Evolutionary conservation across 2,113 vertebrate genomes (phyloP).

Genomic region (Charina bottae): DNA sequence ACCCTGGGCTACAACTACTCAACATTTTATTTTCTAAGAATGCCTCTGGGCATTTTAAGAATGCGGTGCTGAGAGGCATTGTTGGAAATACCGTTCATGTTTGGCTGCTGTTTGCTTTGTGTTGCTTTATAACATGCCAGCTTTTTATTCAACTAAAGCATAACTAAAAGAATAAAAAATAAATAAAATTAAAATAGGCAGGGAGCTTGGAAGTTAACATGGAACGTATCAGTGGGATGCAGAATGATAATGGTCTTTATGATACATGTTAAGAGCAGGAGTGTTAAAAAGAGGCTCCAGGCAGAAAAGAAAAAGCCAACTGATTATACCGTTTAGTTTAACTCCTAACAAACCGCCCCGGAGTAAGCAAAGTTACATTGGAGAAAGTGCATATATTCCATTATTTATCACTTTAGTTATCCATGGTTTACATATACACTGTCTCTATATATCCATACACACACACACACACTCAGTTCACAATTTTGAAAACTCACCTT

Average conservation of each 20-base stretch:
- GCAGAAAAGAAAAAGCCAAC: background rate
- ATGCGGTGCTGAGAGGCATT: background rate
- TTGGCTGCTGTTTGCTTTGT: background rate
- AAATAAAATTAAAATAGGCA: background rate
- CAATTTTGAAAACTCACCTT: conserved; percentile 66
- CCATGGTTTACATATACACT: background rate
- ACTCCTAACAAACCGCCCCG: background rate
- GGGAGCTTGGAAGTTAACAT: no score
- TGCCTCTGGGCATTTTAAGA: background rate
- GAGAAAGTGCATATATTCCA: background rate
- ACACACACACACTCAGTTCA: background rate
- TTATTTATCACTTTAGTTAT: background rate
- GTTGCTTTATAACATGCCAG: background rate
- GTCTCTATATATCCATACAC: background rate
- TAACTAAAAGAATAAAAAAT: background rate
- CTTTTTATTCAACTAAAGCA: background rate
- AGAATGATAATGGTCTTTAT: no score
- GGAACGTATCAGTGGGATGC: no score
- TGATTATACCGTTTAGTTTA: background rate
- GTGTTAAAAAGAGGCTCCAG: no score
- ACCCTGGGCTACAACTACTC: background rate
- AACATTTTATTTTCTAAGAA: background rate
- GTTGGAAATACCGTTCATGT: background rate
- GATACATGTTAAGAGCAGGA: no score
- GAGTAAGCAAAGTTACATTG: background rate